Evolutionary conservation across 2,797 vertebrate genomes (phyloP), one percentile per base, ranked within the genome.

Genomic region (Enteromius anoplus): DNA sequence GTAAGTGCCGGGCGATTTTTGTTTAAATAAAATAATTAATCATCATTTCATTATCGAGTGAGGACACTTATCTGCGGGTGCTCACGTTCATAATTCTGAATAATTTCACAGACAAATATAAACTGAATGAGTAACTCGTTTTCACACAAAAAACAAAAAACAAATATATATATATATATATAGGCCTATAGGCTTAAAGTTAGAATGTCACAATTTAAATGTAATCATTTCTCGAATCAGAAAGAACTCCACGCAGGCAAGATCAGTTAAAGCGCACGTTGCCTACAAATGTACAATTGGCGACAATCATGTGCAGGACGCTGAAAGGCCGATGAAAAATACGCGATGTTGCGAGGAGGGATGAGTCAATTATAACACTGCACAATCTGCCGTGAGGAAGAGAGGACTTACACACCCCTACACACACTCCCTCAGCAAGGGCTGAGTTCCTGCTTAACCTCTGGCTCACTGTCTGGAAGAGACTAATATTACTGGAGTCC

Each of bases 361-460:
- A 85, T 77, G 65, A 12, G 60, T 60, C 51, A 70, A 37, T 81
- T 87, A 58, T 64, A 87, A 81, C 9, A 53, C 65, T 29, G 34
- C 29, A 15, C 37, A 82, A 47, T 62, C 58, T 79, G 62, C 78
- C 9, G 40, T 42, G 82, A 80, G 65, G 69, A 84, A 82, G 76
- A 84, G 84, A 71, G 79, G 49, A 34, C 66, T 73, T 82, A 80
- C 83, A 75, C 69, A 71, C 72, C 82, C 73, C 85, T 75, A 60
- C 84, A 77, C 72, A 70, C 66, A 70, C 84, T 85, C 72, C 84
- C 53, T 81, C 47, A 68, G 64, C 55, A n/a, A 71, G 49, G 51
- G 82, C 71, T 72, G 78, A 85, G 69, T 64, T 82, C 70, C 82
- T 82, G 79, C 85, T 87, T 84, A 79, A 84, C 80, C 83, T 84